A percentile compares a stretch with the other conserved stretches of the same genome.
These are phyloP conservation scores for Oedothorax gibbosus DNA, from an alignment of 1,140 invertebrate genomes.

Conservation along the genomic window DNA sequence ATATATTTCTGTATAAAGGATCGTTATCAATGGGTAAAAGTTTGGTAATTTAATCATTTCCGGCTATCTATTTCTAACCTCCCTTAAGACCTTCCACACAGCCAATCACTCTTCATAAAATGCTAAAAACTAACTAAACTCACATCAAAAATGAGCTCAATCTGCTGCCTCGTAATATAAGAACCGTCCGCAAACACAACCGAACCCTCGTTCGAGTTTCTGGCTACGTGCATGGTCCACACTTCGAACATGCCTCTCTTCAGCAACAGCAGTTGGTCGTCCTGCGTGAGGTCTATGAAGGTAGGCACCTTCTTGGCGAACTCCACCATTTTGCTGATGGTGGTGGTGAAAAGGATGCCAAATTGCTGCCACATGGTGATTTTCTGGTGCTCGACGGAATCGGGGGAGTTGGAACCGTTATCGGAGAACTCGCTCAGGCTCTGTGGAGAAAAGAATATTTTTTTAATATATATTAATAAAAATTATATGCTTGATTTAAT, in stretches of 20 bases:
- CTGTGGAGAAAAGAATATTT: slow-evolving; percentile 55
- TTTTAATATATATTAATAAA: no score
- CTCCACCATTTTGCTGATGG: slow-evolving; percentile 91
- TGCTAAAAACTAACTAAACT: slow-evolving; percentile 70
- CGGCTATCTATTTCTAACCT: no score
- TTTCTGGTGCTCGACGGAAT: slow-evolving; percentile 68
- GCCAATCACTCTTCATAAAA: no score
- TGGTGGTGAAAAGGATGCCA: slow-evolving; percentile 74
- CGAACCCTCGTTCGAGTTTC: slow-evolving; percentile 79
- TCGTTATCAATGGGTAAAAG: no score
- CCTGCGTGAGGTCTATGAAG: slow-evolving; percentile 87
- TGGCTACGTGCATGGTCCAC: slow-evolving; percentile 89
- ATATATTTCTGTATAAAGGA: no score
- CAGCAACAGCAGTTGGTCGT: slow-evolving; percentile 93
- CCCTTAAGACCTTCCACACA: no score
- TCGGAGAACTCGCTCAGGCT: slow-evolving; percentile 65
- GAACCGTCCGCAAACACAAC: slow-evolving; percentile 95
- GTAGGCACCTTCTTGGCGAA: slow-evolving; percentile 93
- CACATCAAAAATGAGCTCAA: slow-evolving; percentile 94
- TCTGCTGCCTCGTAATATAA: slow-evolving; percentile 84
- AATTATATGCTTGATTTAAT: no score
- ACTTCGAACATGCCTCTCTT: slow-evolving; percentile 97
- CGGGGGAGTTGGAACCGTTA: slow-evolving; percentile 61
- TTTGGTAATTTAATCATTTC: no score
- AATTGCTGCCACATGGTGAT: slow-evolving; percentile 69